Conservation (phyloP, 2,797 vertebrate genomes). For the Phataginus tricuspis region DNA sequence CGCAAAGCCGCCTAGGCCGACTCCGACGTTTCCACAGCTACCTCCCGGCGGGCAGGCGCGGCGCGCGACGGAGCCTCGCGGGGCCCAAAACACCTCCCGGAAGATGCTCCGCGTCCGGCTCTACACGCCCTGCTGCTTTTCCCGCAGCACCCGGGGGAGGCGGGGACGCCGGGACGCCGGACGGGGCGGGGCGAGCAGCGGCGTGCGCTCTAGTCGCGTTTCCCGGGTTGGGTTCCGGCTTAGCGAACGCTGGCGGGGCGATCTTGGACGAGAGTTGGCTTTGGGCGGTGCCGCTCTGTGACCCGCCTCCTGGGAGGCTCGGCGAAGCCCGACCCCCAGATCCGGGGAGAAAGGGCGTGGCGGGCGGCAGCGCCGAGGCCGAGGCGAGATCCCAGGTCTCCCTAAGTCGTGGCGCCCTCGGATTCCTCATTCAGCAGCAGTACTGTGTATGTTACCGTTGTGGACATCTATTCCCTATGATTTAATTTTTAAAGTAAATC, state of each 20-base stretch:
- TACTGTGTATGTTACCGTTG: background rate
- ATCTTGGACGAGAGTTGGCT: fast-evolving
- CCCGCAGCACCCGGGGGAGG: background rate
- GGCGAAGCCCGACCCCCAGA: fast-evolving
- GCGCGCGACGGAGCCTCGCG: background rate
- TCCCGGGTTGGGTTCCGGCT: fast-evolving
- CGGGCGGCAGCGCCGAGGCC: background rate
- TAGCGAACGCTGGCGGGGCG: fast-evolving
- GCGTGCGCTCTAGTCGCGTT: fast-evolving
- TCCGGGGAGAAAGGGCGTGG: background rate
- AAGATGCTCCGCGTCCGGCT: fast-evolving
- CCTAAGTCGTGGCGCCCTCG: fast-evolving
- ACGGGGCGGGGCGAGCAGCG: background rate
- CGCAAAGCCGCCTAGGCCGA: background rate
- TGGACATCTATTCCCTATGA: background rate
- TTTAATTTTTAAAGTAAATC: background rate
- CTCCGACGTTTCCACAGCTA: background rate
- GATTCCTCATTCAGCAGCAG: background rate
- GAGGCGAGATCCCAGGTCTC: background rate
- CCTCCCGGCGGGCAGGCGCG: background rate
- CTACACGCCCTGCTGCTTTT: fast-evolving
- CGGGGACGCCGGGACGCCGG: background rate
- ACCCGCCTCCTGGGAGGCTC: background rate
- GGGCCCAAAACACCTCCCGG: constrained; percentile 50
- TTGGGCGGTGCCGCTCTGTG: fast-evolving